Percentiles rank a stretch among this genome's conserved stretches.
phyloP scores from a whole-genome alignment of 2,888 invertebrate species.

The Erynnis tages region DNA sequence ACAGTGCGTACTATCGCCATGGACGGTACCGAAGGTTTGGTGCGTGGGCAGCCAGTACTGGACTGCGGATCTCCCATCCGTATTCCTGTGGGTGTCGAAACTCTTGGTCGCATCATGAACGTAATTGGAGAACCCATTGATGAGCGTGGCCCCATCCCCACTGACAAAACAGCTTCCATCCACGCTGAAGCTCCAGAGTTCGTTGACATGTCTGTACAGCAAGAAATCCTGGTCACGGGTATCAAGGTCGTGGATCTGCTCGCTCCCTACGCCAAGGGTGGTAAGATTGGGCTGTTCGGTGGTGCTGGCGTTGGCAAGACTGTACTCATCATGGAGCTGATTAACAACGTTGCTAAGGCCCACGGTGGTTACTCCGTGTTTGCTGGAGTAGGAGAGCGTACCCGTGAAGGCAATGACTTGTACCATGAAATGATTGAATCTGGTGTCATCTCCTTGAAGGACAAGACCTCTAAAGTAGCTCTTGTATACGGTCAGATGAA shows the following conservation, averaged over 20 bases:
- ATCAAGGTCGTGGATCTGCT: slow-evolving; percentile 97
- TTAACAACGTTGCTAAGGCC: slow-evolving; percentile 97
- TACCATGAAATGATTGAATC: slow-evolving; percentile 98
- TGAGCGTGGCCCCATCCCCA: slow-evolving; percentile 92
- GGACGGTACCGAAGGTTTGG: slow-evolving; percentile 96
- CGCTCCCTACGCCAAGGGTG: slow-evolving; percentile 96
- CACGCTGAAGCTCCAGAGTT: slow-evolving; percentile 96
- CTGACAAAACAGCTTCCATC: slow-evolving; percentile 90
- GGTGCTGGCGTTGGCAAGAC: slow-evolving; percentile 98
- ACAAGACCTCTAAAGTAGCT: slow-evolving; percentile 94
- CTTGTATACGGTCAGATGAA: slow-evolving; percentile 99
- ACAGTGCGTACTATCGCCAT: slow-evolving; percentile 96
- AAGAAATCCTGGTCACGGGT: slow-evolving; percentile 95
- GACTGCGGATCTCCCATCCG: slow-evolving; percentile 94
- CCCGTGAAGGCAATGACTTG: slow-evolving; percentile 97
- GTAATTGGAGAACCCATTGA: slow-evolving; percentile 95
- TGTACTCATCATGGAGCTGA: slow-evolving; percentile 97
- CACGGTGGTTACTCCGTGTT: slow-evolving; percentile 98
- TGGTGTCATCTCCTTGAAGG: slow-evolving; percentile 94
- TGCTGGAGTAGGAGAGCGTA: slow-evolving; percentile 97
- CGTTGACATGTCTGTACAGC: slow-evolving; percentile 94
- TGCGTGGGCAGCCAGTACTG: slow-evolving; percentile 90
- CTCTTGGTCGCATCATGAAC: slow-evolving; percentile 96
- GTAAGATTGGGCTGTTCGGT: slow-evolving; percentile 96
- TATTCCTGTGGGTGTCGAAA: slow-evolving; percentile 95